These are phyloP conservation scores for Dynastes tityus DNA, from an alignment of 2,888 invertebrate species.

Conservation along the genomic window DNA sequence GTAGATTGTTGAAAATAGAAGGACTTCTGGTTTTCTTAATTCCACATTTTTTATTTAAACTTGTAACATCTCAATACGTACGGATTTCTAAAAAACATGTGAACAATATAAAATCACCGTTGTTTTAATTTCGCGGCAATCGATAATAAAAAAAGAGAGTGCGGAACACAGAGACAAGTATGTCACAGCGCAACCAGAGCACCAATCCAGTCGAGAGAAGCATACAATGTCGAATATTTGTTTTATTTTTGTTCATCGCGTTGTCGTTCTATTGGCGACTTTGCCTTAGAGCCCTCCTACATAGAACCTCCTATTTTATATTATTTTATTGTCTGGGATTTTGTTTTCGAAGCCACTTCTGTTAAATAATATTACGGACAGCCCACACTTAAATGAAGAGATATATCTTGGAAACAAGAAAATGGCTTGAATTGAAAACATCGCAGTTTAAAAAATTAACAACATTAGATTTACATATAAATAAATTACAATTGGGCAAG, in stretches of 20 bases:
- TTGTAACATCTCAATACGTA: too few relatives aligned
- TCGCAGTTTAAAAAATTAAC: too few relatives aligned
- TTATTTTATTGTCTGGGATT: constrained; percentile 53
- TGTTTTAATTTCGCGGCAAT: constrained; percentile 19
- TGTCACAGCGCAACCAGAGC: constrained; percentile 52
- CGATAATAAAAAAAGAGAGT: constrained; percentile 24
- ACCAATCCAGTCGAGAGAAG: constrained; percentile 58
- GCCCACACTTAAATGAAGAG: too few relatives aligned
- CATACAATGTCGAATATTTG: constrained; percentile 61
- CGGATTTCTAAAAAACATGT: not conserved
- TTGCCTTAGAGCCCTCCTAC: constrained; percentile 53
- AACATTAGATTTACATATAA: too few relatives aligned
- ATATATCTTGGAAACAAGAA: too few relatives aligned
- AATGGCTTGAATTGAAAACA: too few relatives aligned
- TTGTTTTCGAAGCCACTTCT: constrained; percentile 20
- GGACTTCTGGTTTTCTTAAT: too few relatives aligned
- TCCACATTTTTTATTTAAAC: too few relatives aligned
- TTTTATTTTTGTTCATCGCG: constrained; percentile 64
- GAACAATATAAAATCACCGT: not conserved
- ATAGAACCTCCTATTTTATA: constrained; percentile 61
- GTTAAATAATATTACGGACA: not conserved
- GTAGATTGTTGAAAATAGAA: too few relatives aligned
- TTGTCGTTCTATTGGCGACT: constrained; percentile 63
- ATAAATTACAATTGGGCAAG: too few relatives aligned
- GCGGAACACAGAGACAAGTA: constrained; percentile 46